Conservation (phyloP, 2,888 invertebrate species). For the Aleiodes leptofemur region DNA sequence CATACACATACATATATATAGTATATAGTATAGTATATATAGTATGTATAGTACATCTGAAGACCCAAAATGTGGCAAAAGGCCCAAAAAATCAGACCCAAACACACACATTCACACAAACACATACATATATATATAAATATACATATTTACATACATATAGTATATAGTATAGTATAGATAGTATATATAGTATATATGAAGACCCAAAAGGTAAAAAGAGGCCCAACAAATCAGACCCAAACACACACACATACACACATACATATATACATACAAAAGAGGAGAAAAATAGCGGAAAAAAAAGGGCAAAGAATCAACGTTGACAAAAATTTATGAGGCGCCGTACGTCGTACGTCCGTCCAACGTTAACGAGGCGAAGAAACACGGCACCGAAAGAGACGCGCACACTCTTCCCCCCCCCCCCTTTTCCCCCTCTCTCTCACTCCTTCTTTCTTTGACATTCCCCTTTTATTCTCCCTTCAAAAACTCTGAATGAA, state of each 20-base stretch:
- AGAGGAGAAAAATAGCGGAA: too few species aligned
- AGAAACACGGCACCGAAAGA: slow-evolving; percentile 20
- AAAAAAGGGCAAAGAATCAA: background rate
- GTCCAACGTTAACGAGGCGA: slow-evolving; percentile 34
- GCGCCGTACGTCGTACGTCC: slow-evolving; percentile 30
- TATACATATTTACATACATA: too few species aligned
- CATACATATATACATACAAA: background rate
- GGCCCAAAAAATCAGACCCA: background rate
- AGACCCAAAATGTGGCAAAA: background rate
- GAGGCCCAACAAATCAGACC: background rate
- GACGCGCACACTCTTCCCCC: background rate
- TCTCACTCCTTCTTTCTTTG: slow-evolving; percentile 37
- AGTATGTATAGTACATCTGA: too few species aligned
- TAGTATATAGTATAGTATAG: too few species aligned
- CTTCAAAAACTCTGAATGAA: slow-evolving; percentile 43
- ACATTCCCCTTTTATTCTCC: slow-evolving; percentile 21
- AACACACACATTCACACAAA: too few species aligned
- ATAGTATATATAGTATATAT: too few species aligned
- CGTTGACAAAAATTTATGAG: slow-evolving; percentile 35
- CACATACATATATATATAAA: too few species aligned
- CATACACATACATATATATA: too few species aligned
- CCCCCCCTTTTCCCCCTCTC: background rate
- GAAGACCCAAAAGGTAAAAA: background rate
- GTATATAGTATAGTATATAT: too few species aligned
- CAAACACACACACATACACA: too few species aligned